Conservation (phyloP, 2,797 vertebrate genomes). For the Coregonus sp. region DNA sequence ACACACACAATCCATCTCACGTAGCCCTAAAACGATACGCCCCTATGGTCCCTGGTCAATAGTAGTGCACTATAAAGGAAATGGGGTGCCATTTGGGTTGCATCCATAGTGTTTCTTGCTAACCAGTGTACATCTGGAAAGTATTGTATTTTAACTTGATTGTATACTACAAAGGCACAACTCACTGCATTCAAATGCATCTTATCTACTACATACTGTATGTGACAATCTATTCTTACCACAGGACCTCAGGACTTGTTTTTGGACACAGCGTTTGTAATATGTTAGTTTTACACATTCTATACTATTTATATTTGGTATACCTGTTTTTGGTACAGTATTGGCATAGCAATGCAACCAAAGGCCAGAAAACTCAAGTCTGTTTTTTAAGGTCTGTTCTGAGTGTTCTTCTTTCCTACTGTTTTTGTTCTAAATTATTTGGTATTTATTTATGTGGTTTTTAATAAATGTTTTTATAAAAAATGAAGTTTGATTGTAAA, state of each 20-base stretch:
- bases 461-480: slow-evolving; percentile 58
- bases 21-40: too few relatives aligned
- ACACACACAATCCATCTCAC: not conserved
- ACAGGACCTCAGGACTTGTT: not conserved
- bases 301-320: slow-evolving; percentile 16
- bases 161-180: not conserved
- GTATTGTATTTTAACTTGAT: not conserved
- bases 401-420: slow-evolving; percentile 29
- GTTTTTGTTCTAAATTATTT: slow-evolving; percentile 41
- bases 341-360: slow-evolving; percentile 25
- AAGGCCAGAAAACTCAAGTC: slow-evolving; percentile 22
- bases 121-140: not conserved
- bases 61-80: too few relatives aligned
- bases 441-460: slow-evolving; percentile 28
- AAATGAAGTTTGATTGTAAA: not conserved
- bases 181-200: not conserved
- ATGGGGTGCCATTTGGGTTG: not conserved
- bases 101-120: not conserved
- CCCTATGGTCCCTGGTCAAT: too few relatives aligned
- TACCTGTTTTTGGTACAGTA: slow-evolving; percentile 10
- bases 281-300: not conserved
- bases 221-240: not conserved
- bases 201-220: not conserved
- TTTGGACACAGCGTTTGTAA: slow-evolving; percentile 12
- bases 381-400: slow-evolving; percentile 18